A percentile compares a stretch with the other conserved stretches of the same genome.
Evolutionary conservation across 2,113 vertebrate species (phyloP).

Genomic region (Formicarius rufipectus): DNA sequence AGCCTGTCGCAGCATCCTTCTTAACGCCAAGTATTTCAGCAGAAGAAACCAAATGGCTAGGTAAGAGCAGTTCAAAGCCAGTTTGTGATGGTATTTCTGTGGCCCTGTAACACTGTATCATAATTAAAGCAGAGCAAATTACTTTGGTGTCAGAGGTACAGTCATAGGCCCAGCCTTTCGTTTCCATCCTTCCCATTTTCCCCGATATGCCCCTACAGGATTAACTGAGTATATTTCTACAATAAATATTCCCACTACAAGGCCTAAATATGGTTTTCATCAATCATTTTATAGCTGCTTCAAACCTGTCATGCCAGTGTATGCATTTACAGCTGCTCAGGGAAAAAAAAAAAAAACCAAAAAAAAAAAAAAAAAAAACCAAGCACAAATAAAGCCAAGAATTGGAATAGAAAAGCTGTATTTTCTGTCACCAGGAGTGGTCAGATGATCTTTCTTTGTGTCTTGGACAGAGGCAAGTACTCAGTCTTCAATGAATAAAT

Average conservation of each 20-base stretch:
- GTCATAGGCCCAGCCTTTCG: neutral
- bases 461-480: neutral
- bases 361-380: neutral
- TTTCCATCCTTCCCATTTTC: neutral
- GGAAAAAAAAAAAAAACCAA: neutral
- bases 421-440: neutral
- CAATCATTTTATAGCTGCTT: conserved; percentile 32
- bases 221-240: neutral
- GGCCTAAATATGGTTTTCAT: conserved; percentile 33
- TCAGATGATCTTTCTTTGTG: neutral
- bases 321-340: neutral
- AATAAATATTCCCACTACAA: conserved; percentile 24
- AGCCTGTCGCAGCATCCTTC: neutral
- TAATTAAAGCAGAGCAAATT: neutral
- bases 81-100: neutral
- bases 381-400: conserved; percentile 1
- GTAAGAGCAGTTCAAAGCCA: neutral
- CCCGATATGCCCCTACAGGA: neutral
- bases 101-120: neutral
- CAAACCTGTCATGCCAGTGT: neutral
- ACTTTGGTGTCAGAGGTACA: neutral
- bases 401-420: neutral
- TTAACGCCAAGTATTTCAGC: neutral
- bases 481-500: neutral
- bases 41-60: neutral